Evolutionary conservation across 2,888 invertebrate genomes (phyloP), one percentile per base, ranked within the genome.

Genomic region (Steinernema scapterisci): DNA sequence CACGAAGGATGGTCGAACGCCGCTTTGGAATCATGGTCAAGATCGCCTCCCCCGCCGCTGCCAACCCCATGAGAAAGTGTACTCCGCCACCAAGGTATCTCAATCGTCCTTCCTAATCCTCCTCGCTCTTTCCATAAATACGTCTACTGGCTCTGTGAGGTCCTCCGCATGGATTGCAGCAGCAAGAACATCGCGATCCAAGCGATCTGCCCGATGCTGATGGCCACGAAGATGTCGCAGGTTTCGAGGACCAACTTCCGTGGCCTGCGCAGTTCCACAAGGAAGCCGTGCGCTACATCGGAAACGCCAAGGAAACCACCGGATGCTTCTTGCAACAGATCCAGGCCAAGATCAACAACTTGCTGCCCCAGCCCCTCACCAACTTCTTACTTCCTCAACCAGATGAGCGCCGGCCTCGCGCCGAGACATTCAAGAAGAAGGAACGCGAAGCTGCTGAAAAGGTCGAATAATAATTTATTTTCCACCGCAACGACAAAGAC

Each of bases 41-140:
- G 21, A 79, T 43, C 23, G 79, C 38, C 43, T 79, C 48, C 54
- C 75, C 75, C n/a, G 56, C 27, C 19, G 75, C 72, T 0, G 90
- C 91, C 7, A 92, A 93, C 77, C 94, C 95, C 0, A 92, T 92
- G 81, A 51, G 52, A 38, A 38, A 6, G 31, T 75, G 71, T 97
- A 97, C 86, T 92, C 93, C 38, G 94, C 94, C 21, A 92, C 94
- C 56, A 97, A 96, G 92, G 93, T 93, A 25, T n/a, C 16, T 21
- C 38, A 38, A 6, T 9, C 38, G 5, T 86, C 77, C 11, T 70
- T 13, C n/a, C 72, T 48, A 6, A 9, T 9, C 9, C 9, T 48
- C 16, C 48, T n/a, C 3, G 3, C 25, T 72, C 31, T 2, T 52
- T 83, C 80, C 76, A 85, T 84, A 83, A 81, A 70, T 86, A 85